These are phyloP conservation scores for Macrotus californicus DNA, from an alignment of 2,113 vertebrate genomes.

Conservation along the genomic window DNA sequence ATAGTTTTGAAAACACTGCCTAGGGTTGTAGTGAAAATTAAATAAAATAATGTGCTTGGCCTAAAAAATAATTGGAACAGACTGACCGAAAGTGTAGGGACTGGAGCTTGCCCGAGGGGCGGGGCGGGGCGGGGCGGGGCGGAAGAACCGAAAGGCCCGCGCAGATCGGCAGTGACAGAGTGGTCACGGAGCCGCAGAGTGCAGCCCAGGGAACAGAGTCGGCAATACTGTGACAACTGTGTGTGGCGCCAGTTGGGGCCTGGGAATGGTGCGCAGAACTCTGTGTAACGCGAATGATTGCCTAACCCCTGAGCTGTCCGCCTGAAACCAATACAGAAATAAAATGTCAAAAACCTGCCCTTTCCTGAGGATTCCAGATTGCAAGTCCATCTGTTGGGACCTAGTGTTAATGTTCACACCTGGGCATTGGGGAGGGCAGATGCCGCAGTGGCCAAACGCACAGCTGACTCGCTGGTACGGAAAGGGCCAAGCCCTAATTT, in stretches of 20 bases:
- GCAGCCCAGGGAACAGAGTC: no score
- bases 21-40: no score
- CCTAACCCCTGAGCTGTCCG: background rate
- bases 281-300: background rate
- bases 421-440: background rate
- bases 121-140: no score
- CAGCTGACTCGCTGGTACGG: background rate
- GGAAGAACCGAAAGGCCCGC: no score
- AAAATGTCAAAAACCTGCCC: background rate
- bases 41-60: no score
- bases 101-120: no score
- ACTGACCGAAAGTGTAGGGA: no score
- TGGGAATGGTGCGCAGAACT: background rate
- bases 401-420: background rate
- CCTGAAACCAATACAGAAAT: background rate
- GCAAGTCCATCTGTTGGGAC: background rate
- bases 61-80: no score
- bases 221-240: no score
- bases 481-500: background rate
- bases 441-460: background rate
- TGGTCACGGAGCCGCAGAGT: no score
- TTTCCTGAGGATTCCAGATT: background rate
- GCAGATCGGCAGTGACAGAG: no score
- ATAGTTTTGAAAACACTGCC: no score
- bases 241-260: background rate